These are phyloP conservation scores for Cephonodes hylas DNA, from an alignment of 2,888 invertebrate species.

Conservation along the genomic window DNA sequence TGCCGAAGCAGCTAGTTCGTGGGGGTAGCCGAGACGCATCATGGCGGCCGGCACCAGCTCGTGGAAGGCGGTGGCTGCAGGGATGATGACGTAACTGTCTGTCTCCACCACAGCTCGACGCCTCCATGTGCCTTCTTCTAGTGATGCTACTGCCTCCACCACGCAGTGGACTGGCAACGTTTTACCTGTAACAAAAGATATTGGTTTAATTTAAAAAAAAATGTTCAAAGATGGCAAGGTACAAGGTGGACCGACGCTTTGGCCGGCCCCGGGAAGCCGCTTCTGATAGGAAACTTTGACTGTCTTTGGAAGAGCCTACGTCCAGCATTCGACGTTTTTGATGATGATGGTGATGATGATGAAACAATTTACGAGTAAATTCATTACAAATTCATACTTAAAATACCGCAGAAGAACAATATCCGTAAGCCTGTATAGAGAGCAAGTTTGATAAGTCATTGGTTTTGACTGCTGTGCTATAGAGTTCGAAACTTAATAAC, in stretches of 20 bases:
- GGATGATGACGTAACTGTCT: conserved; percentile 98
- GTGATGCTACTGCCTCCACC: conserved; percentile 91
- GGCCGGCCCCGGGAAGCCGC: too few relatives aligned
- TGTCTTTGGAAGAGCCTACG: too few relatives aligned
- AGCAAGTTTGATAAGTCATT: too few relatives aligned
- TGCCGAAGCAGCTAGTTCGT: conserved; percentile 91
- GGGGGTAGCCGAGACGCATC: conserved; percentile 93
- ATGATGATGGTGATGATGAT: too few relatives aligned
- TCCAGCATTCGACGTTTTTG: too few relatives aligned
- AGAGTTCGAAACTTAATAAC: background rate
- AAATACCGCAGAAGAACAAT: too few relatives aligned
- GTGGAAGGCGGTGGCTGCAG: conserved; percentile 93
- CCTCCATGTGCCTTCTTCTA: conserved; percentile 84
- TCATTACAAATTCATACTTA: too few relatives aligned
- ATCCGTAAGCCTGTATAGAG: too few relatives aligned
- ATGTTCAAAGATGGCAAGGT: background rate
- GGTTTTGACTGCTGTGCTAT: background rate
- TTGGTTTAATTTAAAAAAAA: background rate
- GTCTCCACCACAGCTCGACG: conserved; percentile 90
- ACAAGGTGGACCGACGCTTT: too few relatives aligned
- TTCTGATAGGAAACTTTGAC: too few relatives aligned
- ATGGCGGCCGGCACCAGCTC: conserved; percentile 96
- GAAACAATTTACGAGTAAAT: too few relatives aligned
- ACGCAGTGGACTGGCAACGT: conserved; percentile 97
- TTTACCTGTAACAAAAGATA: conserved; percentile 56